Base-by-base conservation (phyloP, 30 jellyfish, hydroid and myxozoan species). In the Aurelia sp. region DNA sequence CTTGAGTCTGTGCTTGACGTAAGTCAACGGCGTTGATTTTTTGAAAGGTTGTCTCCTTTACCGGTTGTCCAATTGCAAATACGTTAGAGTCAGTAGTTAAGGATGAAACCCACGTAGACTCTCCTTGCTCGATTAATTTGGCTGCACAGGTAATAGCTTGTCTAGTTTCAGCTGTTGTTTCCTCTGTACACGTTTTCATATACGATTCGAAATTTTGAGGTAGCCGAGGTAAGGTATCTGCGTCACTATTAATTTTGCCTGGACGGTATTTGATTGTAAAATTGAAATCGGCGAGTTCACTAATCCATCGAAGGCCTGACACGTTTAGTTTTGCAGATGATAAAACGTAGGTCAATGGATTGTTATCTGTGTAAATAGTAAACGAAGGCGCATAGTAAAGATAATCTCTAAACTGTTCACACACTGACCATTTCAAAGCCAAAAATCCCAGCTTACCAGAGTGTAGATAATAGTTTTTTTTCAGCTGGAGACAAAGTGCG, bases 371-470 rank as follows among this genome's bases (percentile, higher is more conserved):
- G 44, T n/a, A 80, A 31, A 81, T 88, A 44, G 63, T 70, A 62
- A 78, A 79, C 24, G 77, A 62, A 13, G 89, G 84, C 58, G 84
- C 88, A 70, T 81, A 89, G 53, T 72, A 65, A n/a, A 89, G 71
- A 57, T 27, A 89, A 53, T 80, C 86, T 12, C 86, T 20, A 33
- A 89, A 89, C 19, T 89, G 89, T 16, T 89, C 90, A 47, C 84
- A 31, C 22, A 89, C 62, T 13, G 90, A 91, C 97, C 93, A 72
- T 58, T 80, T 80, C 41, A 78, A 55, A 41, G 86, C 97, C 30
- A 88, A 80, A 21, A 76, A 53, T 47, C 74, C 95, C 69, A 73
- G 63, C 66, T 85, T 85, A 17, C 89, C 95, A 17, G 72, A 30
- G 62, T 85, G 95, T 8, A 58, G 71, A 21, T 73, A 90, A 24